phyloP scores from a whole-genome alignment of 2,888 invertebrate genomes.

The Gari tellinella region DNA sequence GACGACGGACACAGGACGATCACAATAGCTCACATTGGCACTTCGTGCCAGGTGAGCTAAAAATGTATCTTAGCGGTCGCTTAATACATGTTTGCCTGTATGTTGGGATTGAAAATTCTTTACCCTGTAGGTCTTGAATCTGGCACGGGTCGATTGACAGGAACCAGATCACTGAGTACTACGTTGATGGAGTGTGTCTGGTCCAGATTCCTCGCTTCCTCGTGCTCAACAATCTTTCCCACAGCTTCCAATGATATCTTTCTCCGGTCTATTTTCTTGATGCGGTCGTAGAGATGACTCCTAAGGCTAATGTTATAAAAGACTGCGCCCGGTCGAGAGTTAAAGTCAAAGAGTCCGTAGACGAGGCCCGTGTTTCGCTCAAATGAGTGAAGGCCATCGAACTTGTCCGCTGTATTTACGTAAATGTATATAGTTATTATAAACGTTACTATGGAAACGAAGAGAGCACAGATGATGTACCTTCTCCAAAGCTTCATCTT shows the following conservation, averaged over 20 bases:
- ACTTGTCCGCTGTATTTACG: slow-evolving; percentile 31
- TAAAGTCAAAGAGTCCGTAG: slow-evolving; percentile 23
- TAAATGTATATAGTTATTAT: slow-evolving; percentile 30
- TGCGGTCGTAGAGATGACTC: slow-evolving; percentile 29
- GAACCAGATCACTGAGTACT: slow-evolving; percentile 71
- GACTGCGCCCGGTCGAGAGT: slow-evolving; percentile 37
- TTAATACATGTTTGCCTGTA: too few relatives aligned
- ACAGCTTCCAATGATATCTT: slow-evolving; percentile 12
- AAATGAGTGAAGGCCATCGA: slow-evolving; percentile 13
- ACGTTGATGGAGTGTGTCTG: slow-evolving; percentile 67
- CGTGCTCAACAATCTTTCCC: slow-evolving; percentile 24
- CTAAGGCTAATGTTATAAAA: slow-evolving; percentile 39
- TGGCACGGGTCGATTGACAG: slow-evolving; percentile 73
- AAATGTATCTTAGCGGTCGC: too few relatives aligned
- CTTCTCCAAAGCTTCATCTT: slow-evolving; percentile 48
- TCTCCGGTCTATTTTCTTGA: slow-evolving; percentile 29
- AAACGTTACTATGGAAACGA: slow-evolving; percentile 20
- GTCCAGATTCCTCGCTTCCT: slow-evolving; percentile 10
- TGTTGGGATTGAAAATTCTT: neutral
- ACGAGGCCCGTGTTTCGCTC: slow-evolving; percentile 16
- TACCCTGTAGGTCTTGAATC: slow-evolving; percentile 76
- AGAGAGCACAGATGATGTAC: slow-evolving; percentile 18
- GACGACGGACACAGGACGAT: too few relatives aligned
- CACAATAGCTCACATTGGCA: too few relatives aligned
- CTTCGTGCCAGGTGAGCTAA: too few relatives aligned